These are phyloP conservation scores for Beris morrisii DNA, from an alignment of 2,888 invertebrate genomes.

Conservation along the genomic window DNA sequence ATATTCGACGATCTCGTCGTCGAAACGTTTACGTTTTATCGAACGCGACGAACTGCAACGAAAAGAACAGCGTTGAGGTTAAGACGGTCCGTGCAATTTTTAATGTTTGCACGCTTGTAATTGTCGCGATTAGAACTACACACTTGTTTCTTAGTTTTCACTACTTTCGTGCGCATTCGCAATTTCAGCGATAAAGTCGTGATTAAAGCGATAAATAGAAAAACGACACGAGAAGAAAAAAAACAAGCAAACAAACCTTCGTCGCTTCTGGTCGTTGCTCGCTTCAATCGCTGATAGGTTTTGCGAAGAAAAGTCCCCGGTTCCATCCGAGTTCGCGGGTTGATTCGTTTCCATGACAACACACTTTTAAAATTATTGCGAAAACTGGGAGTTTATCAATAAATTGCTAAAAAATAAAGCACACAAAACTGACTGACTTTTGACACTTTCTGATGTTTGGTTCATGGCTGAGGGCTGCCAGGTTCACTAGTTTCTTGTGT, in stretches of 20 bases:
- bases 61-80: slow-evolving; percentile 12
- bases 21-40: slow-evolving; percentile 93
- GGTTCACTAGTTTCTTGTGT: too few relatives aligned
- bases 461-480: too few relatives aligned
- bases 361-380: slow-evolving; percentile 1
- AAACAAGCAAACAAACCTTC: slow-evolving; percentile 46
- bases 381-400: slow-evolving; percentile 18
- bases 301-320: slow-evolving; percentile 22
- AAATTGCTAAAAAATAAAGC: slow-evolving; percentile 27
- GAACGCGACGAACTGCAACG: slow-evolving; percentile 80
- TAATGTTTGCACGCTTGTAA: too few relatives aligned
- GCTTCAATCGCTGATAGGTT: slow-evolving; percentile 40
- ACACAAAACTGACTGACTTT: slow-evolving; percentile 9
- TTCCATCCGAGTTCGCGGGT: slow-evolving; percentile 8
- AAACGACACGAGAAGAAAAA: neutral
- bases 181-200: slow-evolving; percentile 1
- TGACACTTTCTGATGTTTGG: slow-evolving; percentile 1
- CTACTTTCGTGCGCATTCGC: slow-evolving; percentile 12
- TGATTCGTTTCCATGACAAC: slow-evolving; percentile 32
- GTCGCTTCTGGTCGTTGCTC: slow-evolving; percentile 46
- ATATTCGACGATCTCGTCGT: slow-evolving; percentile 95
- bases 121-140: neutral
- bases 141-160: neutral
- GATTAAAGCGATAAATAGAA: neutral
- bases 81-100: neutral